Evolutionary conservation across 2,113 vertebrate genomes (phyloP), one percentile per base, ranked within the genome.

Genomic region (Spilogale gracilis): DNA sequence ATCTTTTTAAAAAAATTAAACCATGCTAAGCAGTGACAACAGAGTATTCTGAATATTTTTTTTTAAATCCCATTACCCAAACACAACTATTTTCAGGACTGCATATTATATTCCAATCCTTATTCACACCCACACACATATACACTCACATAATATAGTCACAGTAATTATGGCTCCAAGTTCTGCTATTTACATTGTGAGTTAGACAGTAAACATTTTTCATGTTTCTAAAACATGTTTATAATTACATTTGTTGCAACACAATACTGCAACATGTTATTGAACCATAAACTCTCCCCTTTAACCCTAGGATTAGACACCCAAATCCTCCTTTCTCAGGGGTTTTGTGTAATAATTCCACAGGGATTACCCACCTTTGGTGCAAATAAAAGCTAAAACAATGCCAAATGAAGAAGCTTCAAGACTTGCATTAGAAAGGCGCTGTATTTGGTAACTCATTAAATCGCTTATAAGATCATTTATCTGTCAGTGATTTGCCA

Each of bases 401-500:
- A 74, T n/a, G 87, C 74, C 83, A 82, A 89, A 56, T 45, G 8
- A 16, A 45, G 61, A 92, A n/a, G 30, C 45, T 21, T 76, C 4
- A 25, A 89, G 86, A 50, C 48, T 88, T 60, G 61, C 87, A 7
- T 48, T 52, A 50, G 76, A 50, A 80, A 65, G 48, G 67, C 58
- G 1, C 80, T 76, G 0, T 48, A 61, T 82, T 90, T 71, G 45
- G 80, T 82, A 94, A 92, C 43, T 95, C 93, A 89, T 82, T 81
- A 79, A 90, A 63, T 91, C 71, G 52, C 67, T 97, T 69, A 88
- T 92, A 96, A 85, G 97, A 90, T 91, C 60, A 92, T 52, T 88
- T 80, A 38, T 73, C 58, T 97, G 94, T 96, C 88, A 96, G 93
- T 94, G 94, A 96, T 91, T 97, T 97, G 88, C 65, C 91, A 96